A percentile compares a stretch with the other conserved stretches of the same genome.
These are phyloP conservation scores for Phyllopteryx taeniolatus DNA, from an alignment of 2,113 vertebrate genomes.

Conservation along the genomic window DNA sequence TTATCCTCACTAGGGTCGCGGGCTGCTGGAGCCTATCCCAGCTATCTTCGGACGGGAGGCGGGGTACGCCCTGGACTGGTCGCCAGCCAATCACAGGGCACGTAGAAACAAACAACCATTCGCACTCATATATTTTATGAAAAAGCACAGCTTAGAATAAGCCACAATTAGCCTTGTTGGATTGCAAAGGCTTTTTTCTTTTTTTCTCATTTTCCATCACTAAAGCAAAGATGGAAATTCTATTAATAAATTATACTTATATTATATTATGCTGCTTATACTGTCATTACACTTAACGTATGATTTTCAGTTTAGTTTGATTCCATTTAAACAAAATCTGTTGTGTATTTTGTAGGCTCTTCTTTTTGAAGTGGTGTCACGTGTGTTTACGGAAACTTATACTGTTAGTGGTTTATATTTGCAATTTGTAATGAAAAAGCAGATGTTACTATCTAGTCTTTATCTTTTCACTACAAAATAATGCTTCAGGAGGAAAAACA, in stretches of 20 bases:
- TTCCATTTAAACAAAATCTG: slow-evolving; percentile 13
- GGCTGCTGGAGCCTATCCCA: no score
- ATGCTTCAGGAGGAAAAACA: not conserved
- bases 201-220: not conserved
- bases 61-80: no score
- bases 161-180: no score
- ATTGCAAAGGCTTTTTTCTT: not conserved
- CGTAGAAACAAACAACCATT: no score
- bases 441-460: not conserved
- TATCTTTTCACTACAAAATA: not conserved
- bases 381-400: slow-evolving; percentile 30
- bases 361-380: not conserved
- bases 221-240: slow-evolving; percentile 8
- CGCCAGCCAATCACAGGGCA: no score
- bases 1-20: no score
- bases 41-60: no score
- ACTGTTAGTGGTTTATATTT: slow-evolving; percentile 30
- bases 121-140: not conserved
- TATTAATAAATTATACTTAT: slow-evolving; percentile 25
- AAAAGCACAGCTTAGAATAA: not conserved
- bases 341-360: not conserved
- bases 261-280: no score
- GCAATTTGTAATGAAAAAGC: slow-evolving; percentile 5
- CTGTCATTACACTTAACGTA: slow-evolving; percentile 21
- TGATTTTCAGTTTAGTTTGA: slow-evolving; percentile 11